A percentile compares a stretch with the other conserved stretches of the same genome.
Conservation (phyloP, 1,140 invertebrate genomes). For the Nebria ingens region DNA sequence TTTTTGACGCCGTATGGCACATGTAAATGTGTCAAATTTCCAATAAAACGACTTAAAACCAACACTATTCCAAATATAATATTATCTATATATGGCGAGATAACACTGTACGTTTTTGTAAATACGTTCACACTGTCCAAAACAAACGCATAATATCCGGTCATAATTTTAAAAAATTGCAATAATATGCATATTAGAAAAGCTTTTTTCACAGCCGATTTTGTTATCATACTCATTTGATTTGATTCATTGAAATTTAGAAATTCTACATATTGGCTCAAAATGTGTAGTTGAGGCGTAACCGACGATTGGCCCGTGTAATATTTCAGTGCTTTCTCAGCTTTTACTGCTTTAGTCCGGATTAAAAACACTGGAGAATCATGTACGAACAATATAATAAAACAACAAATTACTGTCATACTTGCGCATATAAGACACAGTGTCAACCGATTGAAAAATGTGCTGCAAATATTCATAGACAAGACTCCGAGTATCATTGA, state of each 20-base stretch:
- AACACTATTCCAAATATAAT: slow-evolving; percentile 13
- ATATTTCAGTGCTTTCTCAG: slow-evolving; percentile 18
- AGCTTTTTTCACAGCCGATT: too few species aligned
- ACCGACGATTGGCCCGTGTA: slow-evolving; percentile 18
- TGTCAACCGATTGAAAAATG: slow-evolving; percentile 5
- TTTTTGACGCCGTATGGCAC: slow-evolving; percentile 17
- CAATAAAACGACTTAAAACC: slow-evolving; percentile 11
- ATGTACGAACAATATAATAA: slow-evolving; percentile 12
- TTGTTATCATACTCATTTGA: too few species aligned
- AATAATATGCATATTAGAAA: too few species aligned
- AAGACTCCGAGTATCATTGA: slow-evolving; percentile 18
- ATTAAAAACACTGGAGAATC: slow-evolving; percentile 24
- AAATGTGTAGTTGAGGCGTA: slow-evolving; percentile 17
- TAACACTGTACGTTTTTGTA: not conserved
- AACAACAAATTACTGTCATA: slow-evolving; percentile 13
- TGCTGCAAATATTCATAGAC: slow-evolving; percentile 13
- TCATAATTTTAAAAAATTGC: slow-evolving; percentile 15
- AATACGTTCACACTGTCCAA: slow-evolving; percentile 17
- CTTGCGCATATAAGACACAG: slow-evolving; percentile 12
- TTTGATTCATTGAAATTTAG: too few species aligned
- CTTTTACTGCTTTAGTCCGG: slow-evolving; percentile 12
- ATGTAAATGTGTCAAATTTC: slow-evolving; percentile 11
- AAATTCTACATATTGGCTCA: slow-evolving; percentile 19
- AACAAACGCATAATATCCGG: slow-evolving; percentile 21
- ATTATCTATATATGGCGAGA: slow-evolving; percentile 1